phyloP scores from a whole-genome alignment of 2,113 vertebrate species.

The Meleagris gallopavo region DNA sequence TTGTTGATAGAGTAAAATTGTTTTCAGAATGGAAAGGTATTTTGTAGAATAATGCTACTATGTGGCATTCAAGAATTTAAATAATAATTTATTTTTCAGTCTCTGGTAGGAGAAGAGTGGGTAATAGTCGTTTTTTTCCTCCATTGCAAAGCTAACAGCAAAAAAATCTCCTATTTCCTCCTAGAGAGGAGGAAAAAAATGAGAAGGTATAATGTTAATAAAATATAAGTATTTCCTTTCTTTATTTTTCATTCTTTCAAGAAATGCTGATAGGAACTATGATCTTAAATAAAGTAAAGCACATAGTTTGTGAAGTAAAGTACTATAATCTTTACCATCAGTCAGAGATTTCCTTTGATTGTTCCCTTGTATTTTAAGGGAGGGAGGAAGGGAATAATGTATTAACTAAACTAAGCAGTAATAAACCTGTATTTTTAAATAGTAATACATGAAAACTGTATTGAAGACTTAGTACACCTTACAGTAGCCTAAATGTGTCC shows the following conservation, averaged over 20 bases:
- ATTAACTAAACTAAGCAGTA: not conserved
- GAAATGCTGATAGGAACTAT: not conserved
- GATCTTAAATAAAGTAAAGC: not conserved
- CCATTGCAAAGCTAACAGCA: not conserved
- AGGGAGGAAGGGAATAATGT: not conserved
- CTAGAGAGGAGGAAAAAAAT: not conserved
- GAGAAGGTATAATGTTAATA: not conserved
- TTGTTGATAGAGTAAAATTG: not conserved
- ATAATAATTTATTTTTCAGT: not conserved
- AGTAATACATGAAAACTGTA: not conserved
- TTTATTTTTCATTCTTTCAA: not conserved
- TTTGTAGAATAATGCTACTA: not conserved
- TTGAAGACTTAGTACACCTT: not conserved
- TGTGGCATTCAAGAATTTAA: not conserved
- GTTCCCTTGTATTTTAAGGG: not conserved
- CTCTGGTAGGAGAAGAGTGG: not conserved
- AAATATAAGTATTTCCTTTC: not conserved
- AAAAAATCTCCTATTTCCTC: fast-evolving
- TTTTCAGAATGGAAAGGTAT: not conserved
- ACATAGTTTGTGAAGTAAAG: not conserved
- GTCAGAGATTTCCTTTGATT: not conserved
- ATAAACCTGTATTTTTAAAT: not conserved
- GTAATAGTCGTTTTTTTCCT: not conserved
- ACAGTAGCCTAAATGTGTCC: not conserved
- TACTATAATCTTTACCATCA: not conserved